Conservation (phyloP, 2,113 vertebrate genomes). For the Oceanites oceanicus region DNA sequence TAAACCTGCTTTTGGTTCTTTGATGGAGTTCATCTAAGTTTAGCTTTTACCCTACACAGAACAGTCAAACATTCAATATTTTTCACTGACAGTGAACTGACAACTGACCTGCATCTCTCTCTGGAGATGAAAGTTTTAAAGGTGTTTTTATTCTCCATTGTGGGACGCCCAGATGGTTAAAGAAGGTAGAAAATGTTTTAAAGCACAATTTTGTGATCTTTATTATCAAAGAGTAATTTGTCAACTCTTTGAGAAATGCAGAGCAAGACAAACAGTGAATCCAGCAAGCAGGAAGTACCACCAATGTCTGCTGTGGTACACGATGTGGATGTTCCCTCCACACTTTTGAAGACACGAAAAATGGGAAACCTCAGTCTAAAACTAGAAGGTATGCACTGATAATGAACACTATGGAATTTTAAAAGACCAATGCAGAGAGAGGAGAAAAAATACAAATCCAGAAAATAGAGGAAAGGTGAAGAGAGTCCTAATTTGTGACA, state of each 20-base stretch:
- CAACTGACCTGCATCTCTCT: neutral
- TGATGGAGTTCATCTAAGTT: neutral
- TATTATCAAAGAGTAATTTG: neutral
- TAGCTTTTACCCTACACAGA: neutral
- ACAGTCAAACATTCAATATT: neutral
- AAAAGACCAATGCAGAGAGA: neutral
- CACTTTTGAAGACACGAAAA: neutral
- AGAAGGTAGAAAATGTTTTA: neutral
- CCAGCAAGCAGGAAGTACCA: neutral
- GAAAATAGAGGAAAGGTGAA: neutral
- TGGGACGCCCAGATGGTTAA: neutral
- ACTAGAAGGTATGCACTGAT: neutral
- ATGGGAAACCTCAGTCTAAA: neutral
- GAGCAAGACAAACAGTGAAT: neutral
- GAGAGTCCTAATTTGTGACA: neutral
- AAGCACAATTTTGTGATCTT: neutral
- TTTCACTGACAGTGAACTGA: neutral
- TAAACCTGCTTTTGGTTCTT: neutral
- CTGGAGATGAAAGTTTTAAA: neutral
- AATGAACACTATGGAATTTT: neutral
- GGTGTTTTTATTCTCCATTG: neutral
- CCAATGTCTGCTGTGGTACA: neutral
- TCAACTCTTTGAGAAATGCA: neutral
- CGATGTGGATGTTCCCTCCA: neutral
- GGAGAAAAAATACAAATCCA: neutral